phyloP scores from a whole-genome alignment of 2,888 invertebrate genomes.

The Plusia festucae region DNA sequence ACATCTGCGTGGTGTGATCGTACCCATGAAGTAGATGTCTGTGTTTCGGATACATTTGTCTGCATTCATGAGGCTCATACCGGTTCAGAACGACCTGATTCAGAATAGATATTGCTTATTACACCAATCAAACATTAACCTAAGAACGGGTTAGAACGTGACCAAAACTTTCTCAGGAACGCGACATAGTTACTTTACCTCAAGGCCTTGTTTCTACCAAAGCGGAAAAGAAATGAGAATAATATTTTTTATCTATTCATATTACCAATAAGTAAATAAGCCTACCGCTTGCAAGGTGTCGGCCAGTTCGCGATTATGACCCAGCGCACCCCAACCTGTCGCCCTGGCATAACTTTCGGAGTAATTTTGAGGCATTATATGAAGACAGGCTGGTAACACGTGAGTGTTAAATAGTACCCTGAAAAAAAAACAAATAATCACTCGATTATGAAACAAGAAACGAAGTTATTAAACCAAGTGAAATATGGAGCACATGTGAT shows the following conservation, averaged over 20 bases:
- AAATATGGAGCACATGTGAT: too few relatives aligned
- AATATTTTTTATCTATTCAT: too few relatives aligned
- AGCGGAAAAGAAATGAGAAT: too few relatives aligned
- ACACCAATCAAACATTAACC: too few relatives aligned
- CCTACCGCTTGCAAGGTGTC: neutral
- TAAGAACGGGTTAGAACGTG: neutral
- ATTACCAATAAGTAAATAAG: neutral
- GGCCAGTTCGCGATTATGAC: neutral
- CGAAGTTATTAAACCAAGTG: too few relatives aligned
- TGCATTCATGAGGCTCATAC: neutral
- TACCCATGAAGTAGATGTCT: neutral
- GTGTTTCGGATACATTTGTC: neutral
- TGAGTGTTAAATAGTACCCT: neutral
- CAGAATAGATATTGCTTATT: too few relatives aligned
- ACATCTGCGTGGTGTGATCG: constrained; percentile 4
- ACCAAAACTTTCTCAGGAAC: neutral
- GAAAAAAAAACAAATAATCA: neutral
- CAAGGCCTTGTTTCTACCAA: too few relatives aligned
- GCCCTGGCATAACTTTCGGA: neutral
- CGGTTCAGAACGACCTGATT: neutral
- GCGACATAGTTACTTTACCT: too few relatives aligned
- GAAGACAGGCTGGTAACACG: constrained; percentile 1
- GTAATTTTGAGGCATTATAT: neutral
- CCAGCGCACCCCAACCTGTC: neutral
- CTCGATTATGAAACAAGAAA: too few relatives aligned